Base-by-base conservation (phyloP, 2,113 vertebrate genomes). In the Microtus richardsoni region DNA sequence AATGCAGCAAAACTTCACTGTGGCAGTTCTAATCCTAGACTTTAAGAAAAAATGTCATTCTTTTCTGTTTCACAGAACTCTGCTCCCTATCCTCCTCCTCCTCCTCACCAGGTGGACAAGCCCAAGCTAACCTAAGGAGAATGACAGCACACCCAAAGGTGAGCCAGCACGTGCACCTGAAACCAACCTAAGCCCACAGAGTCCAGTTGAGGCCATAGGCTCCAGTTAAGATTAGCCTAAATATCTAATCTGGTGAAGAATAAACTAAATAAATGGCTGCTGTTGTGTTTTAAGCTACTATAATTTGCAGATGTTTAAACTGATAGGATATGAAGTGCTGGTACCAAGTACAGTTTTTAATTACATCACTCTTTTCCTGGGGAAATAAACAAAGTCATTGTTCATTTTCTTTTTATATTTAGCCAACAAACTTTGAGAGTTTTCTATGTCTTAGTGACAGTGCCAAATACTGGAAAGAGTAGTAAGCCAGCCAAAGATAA, bases 351-450 rank as follows among this genome's bases (percentile, higher is more conserved):
- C 36, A 17, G 30, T 73, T 84, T 88, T 54, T 68, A 88, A 85
- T 66, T 7, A n/a, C 44, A 52, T 80, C 30, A 58, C 47, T 94
- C 16, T 75, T 94, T 93, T 44, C 16, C 8, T 9, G 33, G 19
- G 21, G 91, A 96, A 93, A 96, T 73, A 70, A 94, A 83, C 13
- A 70, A 64, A 89, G 13, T 44, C 84, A 9, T 2, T 52, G 49
- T 82, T 94, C 49, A 44, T 83, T 88, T 91, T 84, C 62, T 89
- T 91, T 17, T 41, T 12, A 30, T 77, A 79, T 95, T 84, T 94
- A 54, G 60, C 93, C 58, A 93, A 60, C n/a, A 93, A 88, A 36
- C 54, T 11, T 77, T 90, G 10, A 62, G 66, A 62, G 73, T 82
- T 71, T 96, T 84, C 44, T 68, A 2, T 36, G 2, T 36, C 12